Conservation (phyloP, 2,888 invertebrate genomes). For the Netelia melanura region DNA sequence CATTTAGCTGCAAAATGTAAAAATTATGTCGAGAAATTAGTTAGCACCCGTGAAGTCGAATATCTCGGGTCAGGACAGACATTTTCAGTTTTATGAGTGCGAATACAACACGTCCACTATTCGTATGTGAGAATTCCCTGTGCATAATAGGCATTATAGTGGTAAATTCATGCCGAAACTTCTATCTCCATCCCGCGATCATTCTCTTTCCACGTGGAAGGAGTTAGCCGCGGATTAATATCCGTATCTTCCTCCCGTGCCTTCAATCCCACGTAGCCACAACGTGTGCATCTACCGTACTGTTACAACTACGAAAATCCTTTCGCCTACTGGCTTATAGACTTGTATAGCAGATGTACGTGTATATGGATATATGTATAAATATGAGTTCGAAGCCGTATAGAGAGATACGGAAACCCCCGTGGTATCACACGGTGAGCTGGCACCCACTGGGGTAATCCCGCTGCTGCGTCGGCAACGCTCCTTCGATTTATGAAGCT, state of each 20-base stretch:
- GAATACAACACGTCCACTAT: not conserved
- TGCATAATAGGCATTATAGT: not conserved
- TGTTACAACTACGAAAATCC: constrained; percentile 52
- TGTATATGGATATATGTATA: constrained; percentile 42
- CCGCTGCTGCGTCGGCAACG: constrained; percentile 64
- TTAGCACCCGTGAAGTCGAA: no score
- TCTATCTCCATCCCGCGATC: constrained; percentile 34
- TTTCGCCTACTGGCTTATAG: constrained; percentile 49
- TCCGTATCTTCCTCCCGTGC: constrained; percentile 74
- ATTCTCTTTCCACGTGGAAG: constrained; percentile 62
- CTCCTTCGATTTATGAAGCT: constrained; percentile 67
- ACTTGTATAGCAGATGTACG: constrained; percentile 6
- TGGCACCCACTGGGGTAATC: constrained; percentile 55
- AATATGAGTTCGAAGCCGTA: constrained; percentile 17
- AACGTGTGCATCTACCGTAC: constrained; percentile 48
- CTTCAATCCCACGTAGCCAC: constrained; percentile 55
- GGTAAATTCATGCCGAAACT: constrained; percentile 28
- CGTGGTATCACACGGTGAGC: constrained; percentile 52
- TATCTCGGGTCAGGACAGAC: no score
- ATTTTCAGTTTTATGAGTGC: no score
- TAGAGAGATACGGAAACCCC: constrained; percentile 27
- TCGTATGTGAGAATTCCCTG: constrained; percentile 28
- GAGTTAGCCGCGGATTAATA: constrained; percentile 79
- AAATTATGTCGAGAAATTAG: no score
- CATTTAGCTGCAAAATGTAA: no score